Evolutionary conservation across 2,113 vertebrate species (phyloP).

Genomic region (Tricholaema leucomelas): DNA sequence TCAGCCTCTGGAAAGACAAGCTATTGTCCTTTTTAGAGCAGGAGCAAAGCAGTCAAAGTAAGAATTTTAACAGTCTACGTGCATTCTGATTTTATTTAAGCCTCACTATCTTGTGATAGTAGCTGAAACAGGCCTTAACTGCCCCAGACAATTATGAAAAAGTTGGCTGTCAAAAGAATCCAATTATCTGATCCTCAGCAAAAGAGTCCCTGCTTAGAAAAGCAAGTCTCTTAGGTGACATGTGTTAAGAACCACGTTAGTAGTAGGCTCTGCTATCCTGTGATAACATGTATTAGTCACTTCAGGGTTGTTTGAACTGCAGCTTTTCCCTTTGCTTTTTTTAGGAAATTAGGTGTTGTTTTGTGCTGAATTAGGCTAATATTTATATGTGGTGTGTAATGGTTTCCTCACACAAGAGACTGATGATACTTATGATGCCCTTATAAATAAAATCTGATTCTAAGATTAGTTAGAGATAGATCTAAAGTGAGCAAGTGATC

Average conservation of each 20-base stretch:
- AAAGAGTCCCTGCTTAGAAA: neutral
- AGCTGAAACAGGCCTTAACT: neutral
- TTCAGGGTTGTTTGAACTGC: neutral
- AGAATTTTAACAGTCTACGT: constrained; percentile 64
- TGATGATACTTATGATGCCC: neutral
- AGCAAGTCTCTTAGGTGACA: neutral
- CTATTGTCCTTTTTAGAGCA: constrained; percentile 69
- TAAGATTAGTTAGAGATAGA: neutral
- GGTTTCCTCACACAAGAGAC: neutral
- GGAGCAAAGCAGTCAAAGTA: constrained; percentile 69
- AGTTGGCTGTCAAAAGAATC: neutral
- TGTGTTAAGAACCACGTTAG: neutral
- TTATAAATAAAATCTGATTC: neutral
- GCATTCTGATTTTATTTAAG: constrained; percentile 52
- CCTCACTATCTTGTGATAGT: constrained; percentile 40
- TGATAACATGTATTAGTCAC: neutral
- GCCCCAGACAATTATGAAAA: neutral
- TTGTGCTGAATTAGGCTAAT: neutral
- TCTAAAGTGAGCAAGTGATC: neutral
- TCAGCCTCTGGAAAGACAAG: constrained; percentile 68
- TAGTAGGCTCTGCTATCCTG: neutral
- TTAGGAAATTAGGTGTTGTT: neutral
- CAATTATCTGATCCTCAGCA: neutral
- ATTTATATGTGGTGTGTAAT: neutral
- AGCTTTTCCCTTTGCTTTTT: neutral